Evolutionary conservation across 2,888 invertebrate genomes (phyloP).

Genomic region (Microctonus brassicae): DNA sequence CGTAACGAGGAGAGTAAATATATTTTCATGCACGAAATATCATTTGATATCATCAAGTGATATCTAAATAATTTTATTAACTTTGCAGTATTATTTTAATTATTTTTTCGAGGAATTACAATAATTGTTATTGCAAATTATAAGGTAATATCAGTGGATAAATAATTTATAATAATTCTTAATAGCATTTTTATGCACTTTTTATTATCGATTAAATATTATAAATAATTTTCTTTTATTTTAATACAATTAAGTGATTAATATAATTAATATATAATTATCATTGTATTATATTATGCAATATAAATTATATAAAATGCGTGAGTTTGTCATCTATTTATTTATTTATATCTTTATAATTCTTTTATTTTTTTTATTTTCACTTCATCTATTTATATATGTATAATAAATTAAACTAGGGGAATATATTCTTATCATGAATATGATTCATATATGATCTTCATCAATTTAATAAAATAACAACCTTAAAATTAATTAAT

Average conservation of each 20-base stretch:
- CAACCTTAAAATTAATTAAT: not conserved
- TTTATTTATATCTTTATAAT: not conserved
- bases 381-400: not conserved
- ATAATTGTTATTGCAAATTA: no score
- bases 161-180: no score
- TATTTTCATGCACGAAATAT: not conserved
- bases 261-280: not conserved
- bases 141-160: no score
- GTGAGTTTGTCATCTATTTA: not conserved
- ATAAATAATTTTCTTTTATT: no score
- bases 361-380: not conserved
- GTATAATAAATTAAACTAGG: no score
- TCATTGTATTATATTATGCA: not conserved
- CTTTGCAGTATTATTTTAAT: not conserved
- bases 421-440: no score
- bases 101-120: not conserved
- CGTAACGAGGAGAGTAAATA: constrained; percentile 9
- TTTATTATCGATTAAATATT: no score
- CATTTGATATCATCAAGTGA: not conserved
- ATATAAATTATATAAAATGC: not conserved
- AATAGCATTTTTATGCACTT: not conserved
- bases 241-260: not conserved
- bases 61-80: not conserved
- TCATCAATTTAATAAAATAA: not conserved
- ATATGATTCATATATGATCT: no score